A percentile compares a stretch with the other conserved stretches of the same genome.
Evolutionary conservation across 2,888 invertebrate genomes (phyloP).

Genomic region (Agriotes lineatus): DNA sequence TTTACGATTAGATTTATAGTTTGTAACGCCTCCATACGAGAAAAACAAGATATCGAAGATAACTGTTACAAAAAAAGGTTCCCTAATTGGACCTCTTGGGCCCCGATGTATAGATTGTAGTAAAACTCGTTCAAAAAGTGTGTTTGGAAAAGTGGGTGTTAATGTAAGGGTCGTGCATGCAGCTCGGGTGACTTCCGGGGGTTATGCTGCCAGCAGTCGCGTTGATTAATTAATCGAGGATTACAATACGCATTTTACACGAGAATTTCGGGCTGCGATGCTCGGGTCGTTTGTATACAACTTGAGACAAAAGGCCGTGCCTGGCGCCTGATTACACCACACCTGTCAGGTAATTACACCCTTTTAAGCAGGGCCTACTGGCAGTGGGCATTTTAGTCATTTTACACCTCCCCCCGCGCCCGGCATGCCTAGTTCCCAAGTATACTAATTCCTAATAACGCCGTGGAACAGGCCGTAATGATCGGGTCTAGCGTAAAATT

Average conservation of each 20-base stretch:
- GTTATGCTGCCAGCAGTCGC: too few species aligned
- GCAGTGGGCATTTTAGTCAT: slow-evolving; percentile 26
- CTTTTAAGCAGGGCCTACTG: slow-evolving; percentile 31
- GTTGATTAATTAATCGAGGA: slow-evolving; percentile 26
- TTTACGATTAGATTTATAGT: too few species aligned
- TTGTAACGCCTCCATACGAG: too few species aligned
- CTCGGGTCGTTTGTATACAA: slow-evolving; percentile 4
- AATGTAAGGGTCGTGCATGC: slow-evolving; percentile 2
- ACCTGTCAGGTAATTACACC: slow-evolving; percentile 42
- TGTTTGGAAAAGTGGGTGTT: neutral
- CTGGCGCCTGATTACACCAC: slow-evolving; percentile 48
- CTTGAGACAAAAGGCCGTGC: slow-evolving; percentile 46
- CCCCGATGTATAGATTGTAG: too few species aligned
- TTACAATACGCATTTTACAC: slow-evolving; percentile 26
- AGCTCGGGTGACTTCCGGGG: neutral
- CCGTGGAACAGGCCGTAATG: neutral
- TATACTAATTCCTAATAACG: neutral
- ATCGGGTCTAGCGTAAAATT: slow-evolving; percentile 21
- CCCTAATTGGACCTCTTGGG: too few species aligned
- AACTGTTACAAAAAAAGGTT: too few species aligned
- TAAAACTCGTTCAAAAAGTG: neutral
- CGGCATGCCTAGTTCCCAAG: neutral
- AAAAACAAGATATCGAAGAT: too few species aligned
- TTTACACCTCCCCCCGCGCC: slow-evolving; percentile 12
- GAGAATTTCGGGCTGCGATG: neutral